Percentiles rank a stretch among this genome's conserved stretches.
Evolutionary conservation across 1,140 invertebrate genomes (phyloP).

Genomic region (Drosophila funebris): DNA sequence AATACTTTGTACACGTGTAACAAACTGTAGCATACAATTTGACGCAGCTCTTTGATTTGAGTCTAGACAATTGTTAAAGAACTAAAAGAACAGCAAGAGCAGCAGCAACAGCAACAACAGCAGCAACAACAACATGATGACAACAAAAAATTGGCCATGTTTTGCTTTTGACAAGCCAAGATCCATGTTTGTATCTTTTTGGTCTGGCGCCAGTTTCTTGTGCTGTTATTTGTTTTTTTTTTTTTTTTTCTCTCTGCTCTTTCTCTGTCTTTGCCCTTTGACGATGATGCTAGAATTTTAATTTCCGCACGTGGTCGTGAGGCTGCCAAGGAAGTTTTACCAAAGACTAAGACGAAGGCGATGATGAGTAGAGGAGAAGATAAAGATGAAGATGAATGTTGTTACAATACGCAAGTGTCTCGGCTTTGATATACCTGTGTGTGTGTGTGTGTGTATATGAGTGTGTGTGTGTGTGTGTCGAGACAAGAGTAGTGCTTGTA

Average conservation of each 20-base stretch:
- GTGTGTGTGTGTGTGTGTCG: not conserved
- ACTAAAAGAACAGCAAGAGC: not conserved
- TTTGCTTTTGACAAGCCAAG: conserved; percentile 39
- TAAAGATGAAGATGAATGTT: not conserved
- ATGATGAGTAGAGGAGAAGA: not conserved
- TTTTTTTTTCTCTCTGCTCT: no score
- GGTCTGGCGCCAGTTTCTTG: conserved; percentile 38
- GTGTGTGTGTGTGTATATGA: not conserved
- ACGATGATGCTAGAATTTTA: conserved; percentile 66
- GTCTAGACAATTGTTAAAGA: conserved; percentile 59
- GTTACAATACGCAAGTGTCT: conserved; percentile 3
- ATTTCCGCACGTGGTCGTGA: conserved; percentile 68
- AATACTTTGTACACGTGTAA: conserved; percentile 28
- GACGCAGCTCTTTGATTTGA: conserved; percentile 69
- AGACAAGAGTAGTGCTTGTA: conserved; percentile 8
- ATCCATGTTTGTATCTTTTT: conserved; percentile 41
- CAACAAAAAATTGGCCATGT: conserved; percentile 19
- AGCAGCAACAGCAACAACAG: not conserved
- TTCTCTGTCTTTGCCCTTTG: conserved; percentile 42
- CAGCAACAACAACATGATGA: no score
- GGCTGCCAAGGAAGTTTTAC: conserved; percentile 49
- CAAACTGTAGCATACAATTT: conserved; percentile 44
- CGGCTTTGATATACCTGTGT: not conserved
- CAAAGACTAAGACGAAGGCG: not conserved
- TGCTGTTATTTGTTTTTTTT: conserved; percentile 13